Conservation (phyloP, 2,797 vertebrate genomes). For the Peromyscus melanophrys region DNA sequence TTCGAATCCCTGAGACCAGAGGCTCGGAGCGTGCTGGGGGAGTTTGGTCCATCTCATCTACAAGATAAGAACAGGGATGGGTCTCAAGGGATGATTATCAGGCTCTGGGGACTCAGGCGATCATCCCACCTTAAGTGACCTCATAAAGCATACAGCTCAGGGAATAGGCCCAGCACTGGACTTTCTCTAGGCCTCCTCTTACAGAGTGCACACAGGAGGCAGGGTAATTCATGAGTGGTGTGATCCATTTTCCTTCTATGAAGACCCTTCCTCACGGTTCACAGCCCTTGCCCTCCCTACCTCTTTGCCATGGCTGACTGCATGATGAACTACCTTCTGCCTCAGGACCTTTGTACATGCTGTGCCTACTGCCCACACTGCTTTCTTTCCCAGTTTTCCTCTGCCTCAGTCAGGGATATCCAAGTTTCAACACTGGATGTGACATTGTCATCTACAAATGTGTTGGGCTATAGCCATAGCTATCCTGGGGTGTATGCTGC, state of each 20-base stretch:
- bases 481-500: background rate
- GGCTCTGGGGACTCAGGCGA: background rate
- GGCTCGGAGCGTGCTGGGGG: slow-evolving; percentile 94
- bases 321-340: accelerated
- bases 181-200: no score
- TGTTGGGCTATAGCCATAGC: background rate
- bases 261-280: background rate
- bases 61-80: background rate
- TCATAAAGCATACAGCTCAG: background rate
- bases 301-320: background rate
- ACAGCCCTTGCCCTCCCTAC: accelerated
- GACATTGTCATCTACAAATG: background rate
- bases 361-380: accelerated
- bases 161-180: accelerated
- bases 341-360: background rate
- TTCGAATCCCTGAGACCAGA: slow-evolving; percentile 95
- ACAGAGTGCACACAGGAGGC: accelerated
- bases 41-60: slow-evolving; percentile 95
- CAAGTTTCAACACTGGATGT: background rate
- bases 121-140: background rate
- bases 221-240: accelerated
- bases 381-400: background rate
- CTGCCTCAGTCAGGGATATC: background rate
- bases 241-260: background rate
- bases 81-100: accelerated